These are phyloP conservation scores for Hydrozoanthus gracilis DNA, from an alignment of 92 coral and sea anemone genomes.

Conservation along the genomic window DNA sequence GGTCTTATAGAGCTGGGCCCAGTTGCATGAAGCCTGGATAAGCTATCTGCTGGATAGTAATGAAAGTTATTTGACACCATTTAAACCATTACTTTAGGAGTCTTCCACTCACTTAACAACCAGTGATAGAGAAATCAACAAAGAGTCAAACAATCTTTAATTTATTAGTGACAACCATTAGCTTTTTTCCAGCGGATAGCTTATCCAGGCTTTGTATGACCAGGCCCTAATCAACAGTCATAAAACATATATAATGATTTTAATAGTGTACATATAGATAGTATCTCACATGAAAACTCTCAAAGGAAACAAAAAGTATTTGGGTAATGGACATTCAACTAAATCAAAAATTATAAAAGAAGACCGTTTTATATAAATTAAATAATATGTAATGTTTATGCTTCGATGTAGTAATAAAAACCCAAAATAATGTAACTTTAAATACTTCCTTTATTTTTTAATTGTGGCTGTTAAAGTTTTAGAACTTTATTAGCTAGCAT, in stretches of 20 bases:
- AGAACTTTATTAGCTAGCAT: too few relatives aligned
- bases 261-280: background rate
- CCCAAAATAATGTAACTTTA: background rate
- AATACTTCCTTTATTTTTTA: constrained; percentile 1
- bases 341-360: constrained; percentile 4
- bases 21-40: too few relatives aligned
- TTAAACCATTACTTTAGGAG: background rate
- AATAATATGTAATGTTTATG: background rate
- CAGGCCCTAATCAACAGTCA: background rate
- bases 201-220: background rate
- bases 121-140: too few relatives aligned
- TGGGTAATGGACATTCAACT: background rate
- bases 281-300: background rate
- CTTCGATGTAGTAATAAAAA: background rate
- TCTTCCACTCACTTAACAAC: too few relatives aligned
- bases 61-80: too few relatives aligned
- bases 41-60: too few relatives aligned
- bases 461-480: background rate
- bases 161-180: background rate
- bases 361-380: background rate
- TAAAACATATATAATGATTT: background rate
- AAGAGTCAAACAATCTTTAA: too few relatives aligned
- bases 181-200: background rate
- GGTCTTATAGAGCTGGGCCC: too few relatives aligned
- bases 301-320: background rate